Evolutionary conservation across 1,140 invertebrate genomes (phyloP), one percentile per base, ranked within the genome.

Genomic region (Anoplophora glabripennis): DNA sequence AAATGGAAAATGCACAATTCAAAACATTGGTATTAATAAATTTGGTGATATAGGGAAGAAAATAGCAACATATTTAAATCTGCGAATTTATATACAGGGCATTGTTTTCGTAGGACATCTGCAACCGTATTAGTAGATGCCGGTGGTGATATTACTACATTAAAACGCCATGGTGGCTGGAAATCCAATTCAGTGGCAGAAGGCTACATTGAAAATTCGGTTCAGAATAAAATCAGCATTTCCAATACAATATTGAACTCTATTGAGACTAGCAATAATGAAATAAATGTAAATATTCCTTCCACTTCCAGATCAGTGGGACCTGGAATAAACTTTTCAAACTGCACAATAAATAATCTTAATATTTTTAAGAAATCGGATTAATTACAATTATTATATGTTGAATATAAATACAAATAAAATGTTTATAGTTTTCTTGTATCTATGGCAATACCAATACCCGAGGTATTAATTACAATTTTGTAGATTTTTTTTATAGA

Each of bases 71-170:
- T 73, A 57, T 63, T 62, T 72, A 34, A 59, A 67, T 36, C 59
- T 75, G 28, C 69, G 37, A 55, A 70, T n/a, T 15, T 21, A 11
- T 75, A 73, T 52, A 67, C 72, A 28, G 70, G 72, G 35, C 65
- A 73, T 35, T 57, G 64, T 45, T 73, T 74, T 57, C 63, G 67
- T 12, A 33, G 64, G 28, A 66, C 68, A 21, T 72, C 68, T 14
- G 66, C 68, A 49, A 66, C 67, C 9, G 48, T 72, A 42, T 49
- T 73, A 14, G 65, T 63, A 11, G 49, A 75, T 58, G 41, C 53
- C 33, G 69, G 68, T 44, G 70, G 63, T 12, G 56, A 61, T 56
- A 53, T 72, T 14, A 57, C 42, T 11, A 62, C 41, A 21, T 21
- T 72, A 0, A 58, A 59, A 52, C 48, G 14, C n/a, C 47, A 52